Evolutionary conservation across 2,888 invertebrate species (phyloP).

Genomic region (Cheilosia scutellata): DNA sequence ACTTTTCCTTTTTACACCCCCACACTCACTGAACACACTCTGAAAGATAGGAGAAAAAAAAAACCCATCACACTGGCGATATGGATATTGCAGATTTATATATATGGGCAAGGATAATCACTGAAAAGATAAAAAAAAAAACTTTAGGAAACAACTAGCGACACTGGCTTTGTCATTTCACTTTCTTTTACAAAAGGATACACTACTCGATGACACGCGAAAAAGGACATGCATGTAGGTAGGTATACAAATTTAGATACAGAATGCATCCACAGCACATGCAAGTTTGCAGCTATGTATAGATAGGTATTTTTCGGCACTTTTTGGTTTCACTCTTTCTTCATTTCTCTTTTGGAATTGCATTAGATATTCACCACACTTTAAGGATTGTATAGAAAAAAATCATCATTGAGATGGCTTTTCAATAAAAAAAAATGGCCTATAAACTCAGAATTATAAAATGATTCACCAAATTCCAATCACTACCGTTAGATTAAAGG

Average conservation of each 20-base stretch:
- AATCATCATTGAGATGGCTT: neutral
- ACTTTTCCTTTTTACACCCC: slow-evolving; percentile 55
- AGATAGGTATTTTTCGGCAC: slow-evolving; percentile 13
- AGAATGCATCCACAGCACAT: slow-evolving; percentile 3
- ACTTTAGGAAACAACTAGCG: neutral
- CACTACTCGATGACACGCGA: slow-evolving; percentile 16
- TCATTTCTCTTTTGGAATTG: slow-evolving; percentile 22
- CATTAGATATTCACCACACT: slow-evolving; percentile 56
- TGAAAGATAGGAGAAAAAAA: slow-evolving; percentile 6
- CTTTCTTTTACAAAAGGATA: slow-evolving; percentile 45
- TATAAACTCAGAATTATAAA: neutral
- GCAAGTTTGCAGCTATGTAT: slow-evolving; percentile 2
- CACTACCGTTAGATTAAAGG: neutral
- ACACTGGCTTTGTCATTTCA: slow-evolving; percentile 27
- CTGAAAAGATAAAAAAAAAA: slow-evolving; percentile 5
- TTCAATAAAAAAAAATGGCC: neutral
- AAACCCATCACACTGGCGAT: slow-evolving; percentile 41
- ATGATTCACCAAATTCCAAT: neutral
- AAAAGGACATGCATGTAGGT: slow-evolving; percentile 13
- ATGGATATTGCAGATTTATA: slow-evolving; percentile 13
- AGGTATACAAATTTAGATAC: neutral
- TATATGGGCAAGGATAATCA: slow-evolving; percentile 13
- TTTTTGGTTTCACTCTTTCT: slow-evolving; percentile 14
- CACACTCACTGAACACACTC: slow-evolving; percentile 36
- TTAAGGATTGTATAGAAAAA: slow-evolving; percentile 14